phyloP scores from a whole-genome alignment of 2,888 invertebrate species.

The Metopia argyrocephala region DNA sequence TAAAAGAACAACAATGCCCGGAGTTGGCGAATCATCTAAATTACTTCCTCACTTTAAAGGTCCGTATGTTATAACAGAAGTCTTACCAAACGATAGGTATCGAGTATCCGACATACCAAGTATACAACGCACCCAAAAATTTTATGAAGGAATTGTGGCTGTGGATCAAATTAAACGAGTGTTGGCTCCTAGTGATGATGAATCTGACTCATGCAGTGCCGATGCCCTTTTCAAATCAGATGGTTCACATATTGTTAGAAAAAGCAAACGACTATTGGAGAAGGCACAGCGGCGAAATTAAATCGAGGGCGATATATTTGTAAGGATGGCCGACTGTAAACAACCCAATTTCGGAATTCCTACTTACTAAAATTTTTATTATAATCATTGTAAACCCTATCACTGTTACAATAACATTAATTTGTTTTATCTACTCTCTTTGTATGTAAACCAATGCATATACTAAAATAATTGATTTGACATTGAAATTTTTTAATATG shows the following conservation, averaged over 20 bases:
- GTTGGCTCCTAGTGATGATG: not conserved
- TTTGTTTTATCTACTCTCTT: too few species aligned
- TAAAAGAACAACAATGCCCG: slow-evolving; percentile 49
- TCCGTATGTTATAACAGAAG: slow-evolving; percentile 62
- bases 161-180: slow-evolving; percentile 19
- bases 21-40: slow-evolving; percentile 55
- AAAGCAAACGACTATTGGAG: too few species aligned
- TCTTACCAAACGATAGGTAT: slow-evolving; percentile 20
- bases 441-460: too few species aligned
- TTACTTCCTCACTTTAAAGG: slow-evolving; percentile 68
- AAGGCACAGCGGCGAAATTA: not conserved
- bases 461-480: too few species aligned
- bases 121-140: slow-evolving; percentile 11
- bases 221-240: not conserved
- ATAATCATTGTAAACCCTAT: too few species aligned
- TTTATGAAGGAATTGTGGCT: slow-evolving; percentile 23
- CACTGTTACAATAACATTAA: too few species aligned
- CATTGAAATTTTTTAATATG: too few species aligned
- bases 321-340: not conserved
- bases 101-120: slow-evolving; percentile 17
- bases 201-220: not conserved
- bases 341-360: too few species aligned
- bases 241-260: not conserved
- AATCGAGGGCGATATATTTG: not conserved
- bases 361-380: too few species aligned